Base-by-base conservation (phyloP, 2,888 invertebrate genomes). In the Hirtodrosophila histrioides region DNA sequence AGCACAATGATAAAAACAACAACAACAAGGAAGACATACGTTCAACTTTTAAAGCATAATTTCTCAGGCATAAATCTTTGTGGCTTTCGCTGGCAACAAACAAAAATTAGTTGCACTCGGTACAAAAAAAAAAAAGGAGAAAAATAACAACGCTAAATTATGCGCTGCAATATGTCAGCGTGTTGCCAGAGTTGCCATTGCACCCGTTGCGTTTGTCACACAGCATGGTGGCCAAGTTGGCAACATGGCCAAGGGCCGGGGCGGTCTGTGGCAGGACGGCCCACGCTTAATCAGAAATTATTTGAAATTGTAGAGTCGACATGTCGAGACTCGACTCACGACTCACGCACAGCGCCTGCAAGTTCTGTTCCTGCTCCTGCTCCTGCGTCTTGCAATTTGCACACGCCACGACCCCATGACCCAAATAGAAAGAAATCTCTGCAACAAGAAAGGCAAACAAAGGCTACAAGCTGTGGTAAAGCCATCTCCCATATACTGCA, bases 131-230 rank as follows among this genome's bases (percentile, higher is more conserved):
- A 40, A 36, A 70, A 78, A 66, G 64, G 70, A 69, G 85, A n/a
- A n/a, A n/a, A n/a, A n/a, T n/a, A n/a, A n/a, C 78, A 87, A 87
- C 86, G 83, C 80, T 83, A 83, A 83, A 83, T 87, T 83, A 87
- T 83, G 82, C 83, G 60, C 73, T 61, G 80, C 86, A 87, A 83
- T 87, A 87, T 83, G 88, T 83, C 88, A 83, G 88, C 83, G 57
- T 70, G 78, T 69, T 69, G 75, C 75, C 78, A 69, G 75, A 53
- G 78, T 71, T 81, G 85, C 85, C 68, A 39, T 50, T 67, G 86
- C 87, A 69, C 86, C 87, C 86, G 60, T 78, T 84, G 85, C 82
- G 79, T 87, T 83, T 83, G 82, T 87, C 88, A 82, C 86, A 69
- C 82, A 87, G 88, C 88, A 70, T 82, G 82, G 49, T 69, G 64